Conservation (phyloP, 2,888 invertebrate genomes). For the Nowickia ferox region DNA sequence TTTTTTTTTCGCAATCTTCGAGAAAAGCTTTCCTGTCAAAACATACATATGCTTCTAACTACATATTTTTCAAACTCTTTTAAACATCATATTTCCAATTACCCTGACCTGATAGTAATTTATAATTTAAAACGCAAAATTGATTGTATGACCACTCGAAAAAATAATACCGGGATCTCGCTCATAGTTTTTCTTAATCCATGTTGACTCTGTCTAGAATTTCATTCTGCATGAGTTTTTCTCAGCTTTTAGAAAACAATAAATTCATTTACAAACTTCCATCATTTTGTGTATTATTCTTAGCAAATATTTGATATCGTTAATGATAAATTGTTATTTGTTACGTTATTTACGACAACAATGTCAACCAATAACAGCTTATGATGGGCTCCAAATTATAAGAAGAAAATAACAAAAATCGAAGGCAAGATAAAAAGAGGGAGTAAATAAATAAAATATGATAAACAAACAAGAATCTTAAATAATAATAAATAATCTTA, state of each 20-base stretch:
- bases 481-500: conserved; percentile 62
- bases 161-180: no score
- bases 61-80: no score
- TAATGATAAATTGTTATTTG: conserved; percentile 69
- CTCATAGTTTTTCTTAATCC: no score
- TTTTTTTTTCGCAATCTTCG: no score
- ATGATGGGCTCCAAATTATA: conserved; percentile 53
- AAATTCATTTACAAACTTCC: conserved; percentile 3
- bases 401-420: conserved; percentile 9
- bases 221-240: neutral
- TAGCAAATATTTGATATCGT: conserved; percentile 33
- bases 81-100: no score
- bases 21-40: no score
- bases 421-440: neutral
- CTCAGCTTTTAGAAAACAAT: neutral
- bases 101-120: no score
- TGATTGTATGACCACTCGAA: no score
- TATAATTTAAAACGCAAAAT: no score
- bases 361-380: conserved; percentile 64
- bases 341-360: conserved; percentile 61
- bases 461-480: conserved; percentile 25
- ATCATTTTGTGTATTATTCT: neutral
- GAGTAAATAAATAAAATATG: neutral
- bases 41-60: no score
- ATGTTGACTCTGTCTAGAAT: neutral